phyloP scores from a whole-genome alignment of 2,888 invertebrate genomes.

The Scaptomyza reducta region DNA sequence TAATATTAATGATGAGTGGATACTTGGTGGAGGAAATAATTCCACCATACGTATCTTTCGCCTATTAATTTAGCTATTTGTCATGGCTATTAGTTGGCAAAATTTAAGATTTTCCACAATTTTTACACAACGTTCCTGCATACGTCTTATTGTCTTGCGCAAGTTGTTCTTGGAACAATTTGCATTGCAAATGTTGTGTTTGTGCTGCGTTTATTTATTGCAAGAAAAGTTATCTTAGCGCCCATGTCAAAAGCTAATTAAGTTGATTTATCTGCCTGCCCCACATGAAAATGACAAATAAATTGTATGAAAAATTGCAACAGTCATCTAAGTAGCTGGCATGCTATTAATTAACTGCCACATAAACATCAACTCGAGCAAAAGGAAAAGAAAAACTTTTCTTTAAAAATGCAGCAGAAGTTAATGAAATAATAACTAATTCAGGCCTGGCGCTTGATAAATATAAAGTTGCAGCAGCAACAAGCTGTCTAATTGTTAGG shows the following conservation, averaged over 20 bases:
- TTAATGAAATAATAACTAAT: conserved; percentile 14
- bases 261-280: conserved; percentile 66
- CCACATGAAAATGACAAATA: conserved; percentile 74
- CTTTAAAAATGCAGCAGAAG: conserved; percentile 15
- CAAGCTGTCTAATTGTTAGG: conserved; percentile 70
- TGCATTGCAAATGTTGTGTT: conserved; percentile 60
- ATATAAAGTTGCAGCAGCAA: conserved; percentile 47
- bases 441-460: conserved; percentile 35
- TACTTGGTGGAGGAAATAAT: conserved; percentile 26
- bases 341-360: conserved; percentile 70
- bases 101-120: conserved; percentile 15
- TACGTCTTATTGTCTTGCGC: not conserved
- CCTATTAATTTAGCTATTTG: conserved; percentile 75
- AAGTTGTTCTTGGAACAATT: conserved; percentile 24
- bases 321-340: conserved; percentile 58
- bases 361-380: conserved; percentile 52
- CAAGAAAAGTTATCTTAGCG: conserved; percentile 59
- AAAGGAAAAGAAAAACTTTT: conserved; percentile 17
- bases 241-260: conserved; percentile 69
- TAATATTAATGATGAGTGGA: conserved; percentile 77
- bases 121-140: not conserved
- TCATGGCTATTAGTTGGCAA: conserved; percentile 66
- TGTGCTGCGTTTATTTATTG: conserved; percentile 42
- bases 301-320: conserved; percentile 66
- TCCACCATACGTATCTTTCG: conserved; percentile 12